phyloP scores from a whole-genome alignment of 2,797 vertebrate species.

The Scolopax bukidnonensis region DNA sequence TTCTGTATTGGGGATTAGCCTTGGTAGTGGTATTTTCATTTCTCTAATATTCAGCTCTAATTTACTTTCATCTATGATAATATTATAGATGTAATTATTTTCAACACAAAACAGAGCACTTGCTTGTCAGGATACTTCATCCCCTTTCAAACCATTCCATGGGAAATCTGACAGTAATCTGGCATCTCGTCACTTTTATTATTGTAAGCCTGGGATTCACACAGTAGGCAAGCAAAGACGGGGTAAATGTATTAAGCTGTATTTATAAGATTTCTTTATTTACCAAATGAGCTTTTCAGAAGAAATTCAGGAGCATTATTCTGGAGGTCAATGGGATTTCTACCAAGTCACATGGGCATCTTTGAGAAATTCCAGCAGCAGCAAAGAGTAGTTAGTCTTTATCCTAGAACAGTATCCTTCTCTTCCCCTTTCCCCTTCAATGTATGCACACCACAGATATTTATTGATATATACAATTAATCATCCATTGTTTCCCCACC shows the following conservation, averaged over 20 bases:
- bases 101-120: not conserved
- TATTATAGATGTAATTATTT: not conserved
- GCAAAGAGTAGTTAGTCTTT: not conserved
- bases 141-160: not conserved
- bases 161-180: constrained; percentile 4
- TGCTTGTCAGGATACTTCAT: not conserved
- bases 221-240: not conserved
- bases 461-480: not conserved
- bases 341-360: not conserved
- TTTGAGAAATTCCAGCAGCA: not conserved
- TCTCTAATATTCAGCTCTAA: not conserved
- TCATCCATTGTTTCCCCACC: not conserved
- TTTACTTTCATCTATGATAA: not conserved
- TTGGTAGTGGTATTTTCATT: not conserved
- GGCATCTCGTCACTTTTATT: not conserved
- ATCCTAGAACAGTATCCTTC: not conserved
- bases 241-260: not conserved
- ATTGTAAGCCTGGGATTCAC: not conserved
- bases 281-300: not conserved
- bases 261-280: not conserved
- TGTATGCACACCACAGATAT: not conserved
- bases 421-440: not conserved
- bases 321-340: not conserved
- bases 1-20: not conserved
- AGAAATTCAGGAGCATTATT: not conserved